Conservation (phyloP, 2,888 invertebrate genomes). For the Lithophane ornitopus region DNA sequence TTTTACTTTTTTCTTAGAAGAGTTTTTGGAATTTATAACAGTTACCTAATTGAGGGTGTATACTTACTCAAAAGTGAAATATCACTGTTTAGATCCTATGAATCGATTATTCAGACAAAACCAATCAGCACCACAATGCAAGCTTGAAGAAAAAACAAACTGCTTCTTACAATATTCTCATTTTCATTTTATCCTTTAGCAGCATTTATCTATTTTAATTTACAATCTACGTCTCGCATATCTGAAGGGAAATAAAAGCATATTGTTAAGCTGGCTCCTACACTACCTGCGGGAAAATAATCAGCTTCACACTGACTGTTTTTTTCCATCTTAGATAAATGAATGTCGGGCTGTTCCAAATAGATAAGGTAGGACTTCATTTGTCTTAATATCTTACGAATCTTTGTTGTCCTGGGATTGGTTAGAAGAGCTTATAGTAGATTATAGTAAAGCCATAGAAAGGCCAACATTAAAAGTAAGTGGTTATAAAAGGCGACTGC, state of each 20-base stretch:
- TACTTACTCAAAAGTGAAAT: not conserved
- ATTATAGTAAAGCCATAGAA: not conserved
- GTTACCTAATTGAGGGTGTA: not conserved
- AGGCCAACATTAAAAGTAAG: not conserved
- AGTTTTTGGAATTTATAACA: too few species aligned
- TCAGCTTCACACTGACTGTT: constrained; percentile 26
- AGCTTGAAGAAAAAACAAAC: not conserved
- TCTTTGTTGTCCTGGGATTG: constrained; percentile 19
- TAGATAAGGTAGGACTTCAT: constrained; percentile 50
- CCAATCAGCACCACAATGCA: not conserved
- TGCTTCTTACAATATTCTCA: not conserved
- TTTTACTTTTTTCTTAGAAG: too few species aligned
- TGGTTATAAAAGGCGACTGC: not conserved
- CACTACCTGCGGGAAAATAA: constrained; percentile 27
- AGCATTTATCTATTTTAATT: constrained; percentile 9
- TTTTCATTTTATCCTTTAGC: not conserved
- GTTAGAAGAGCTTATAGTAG: not conserved
- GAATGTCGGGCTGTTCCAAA: constrained; percentile 39
- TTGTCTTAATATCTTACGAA: constrained; percentile 51
- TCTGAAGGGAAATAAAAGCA: constrained; percentile 11
- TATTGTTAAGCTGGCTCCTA: constrained; percentile 12
- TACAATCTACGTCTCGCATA: not conserved
- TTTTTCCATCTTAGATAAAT: constrained; percentile 50
- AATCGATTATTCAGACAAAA: not conserved
- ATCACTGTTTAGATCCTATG: not conserved